Evolutionary conservation across 1,140 invertebrate species (phyloP).

Genomic region (Camponotus pennsylvanicus): DNA sequence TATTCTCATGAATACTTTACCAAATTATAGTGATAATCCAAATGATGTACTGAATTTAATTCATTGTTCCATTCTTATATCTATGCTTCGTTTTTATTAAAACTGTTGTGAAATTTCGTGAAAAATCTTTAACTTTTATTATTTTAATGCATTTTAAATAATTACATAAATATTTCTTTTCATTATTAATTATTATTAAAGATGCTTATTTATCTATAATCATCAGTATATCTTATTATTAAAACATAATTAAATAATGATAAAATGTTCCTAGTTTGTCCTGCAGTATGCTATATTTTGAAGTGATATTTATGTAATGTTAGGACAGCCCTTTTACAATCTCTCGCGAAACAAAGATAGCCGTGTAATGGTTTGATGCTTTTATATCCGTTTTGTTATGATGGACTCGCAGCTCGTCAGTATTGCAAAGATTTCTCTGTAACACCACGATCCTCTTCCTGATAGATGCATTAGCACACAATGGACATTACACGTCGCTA

Average conservation of each 20-base stretch:
- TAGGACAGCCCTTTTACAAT: neutral
- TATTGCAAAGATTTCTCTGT: slow-evolving; percentile 31
- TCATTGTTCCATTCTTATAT: neutral
- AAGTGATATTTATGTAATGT: slow-evolving; percentile 8
- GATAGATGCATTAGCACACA: slow-evolving; percentile 40
- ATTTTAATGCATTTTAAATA: neutral
- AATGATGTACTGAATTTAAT: neutral
- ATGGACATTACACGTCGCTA: slow-evolving; percentile 40
- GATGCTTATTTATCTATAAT: neutral
- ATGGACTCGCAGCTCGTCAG: slow-evolving; percentile 22
- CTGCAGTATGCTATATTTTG: neutral
- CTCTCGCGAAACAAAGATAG: slow-evolving; percentile 11
- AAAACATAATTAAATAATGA: neutral
- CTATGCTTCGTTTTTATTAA: neutral
- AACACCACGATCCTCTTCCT: slow-evolving; percentile 8
- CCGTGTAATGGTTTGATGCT: slow-evolving; percentile 10
- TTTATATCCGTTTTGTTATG: slow-evolving; percentile 46
- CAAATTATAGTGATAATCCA: neutral
- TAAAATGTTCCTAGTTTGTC: neutral
- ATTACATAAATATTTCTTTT: neutral
- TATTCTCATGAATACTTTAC: slow-evolving; percentile 1
- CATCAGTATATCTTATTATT: neutral
- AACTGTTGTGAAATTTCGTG: neutral
- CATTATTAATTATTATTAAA: neutral
- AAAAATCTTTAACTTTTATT: neutral